Conservation (phyloP, 2,888 invertebrate species). For the Nomada ruficornis region DNA sequence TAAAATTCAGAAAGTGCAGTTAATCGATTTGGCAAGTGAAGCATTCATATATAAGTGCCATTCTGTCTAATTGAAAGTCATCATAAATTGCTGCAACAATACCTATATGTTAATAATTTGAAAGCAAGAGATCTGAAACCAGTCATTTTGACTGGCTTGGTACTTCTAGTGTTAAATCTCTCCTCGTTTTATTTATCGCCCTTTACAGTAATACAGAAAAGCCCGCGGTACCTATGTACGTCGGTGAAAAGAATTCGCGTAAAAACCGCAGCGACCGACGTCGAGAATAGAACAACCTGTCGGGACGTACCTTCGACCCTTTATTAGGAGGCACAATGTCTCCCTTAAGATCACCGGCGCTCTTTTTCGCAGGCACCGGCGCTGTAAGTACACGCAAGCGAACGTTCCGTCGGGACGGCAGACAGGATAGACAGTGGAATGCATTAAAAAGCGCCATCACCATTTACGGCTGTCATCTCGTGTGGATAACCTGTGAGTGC, state of each 20-base stretch:
- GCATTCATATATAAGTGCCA: no score
- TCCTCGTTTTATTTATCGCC: no score
- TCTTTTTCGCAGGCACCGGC: conserved; percentile 38
- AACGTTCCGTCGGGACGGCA: conserved; percentile 5
- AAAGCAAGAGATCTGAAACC: no score
- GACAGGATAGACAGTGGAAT: conserved; percentile 57
- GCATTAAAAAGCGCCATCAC: conserved; percentile 68
- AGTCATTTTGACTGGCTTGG: no score
- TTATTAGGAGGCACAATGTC: conserved; percentile 59
- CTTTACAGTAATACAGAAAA: not conserved
- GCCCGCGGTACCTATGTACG: not conserved
- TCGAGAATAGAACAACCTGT: conserved; percentile 57
- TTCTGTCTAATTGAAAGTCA: no score
- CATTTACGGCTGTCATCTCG: conserved; percentile 74
- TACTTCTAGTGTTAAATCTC: no score
- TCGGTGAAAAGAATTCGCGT: not conserved
- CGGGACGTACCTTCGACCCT: conserved; percentile 45
- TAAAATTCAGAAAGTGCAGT: no score
- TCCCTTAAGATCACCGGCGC: conserved; percentile 49
- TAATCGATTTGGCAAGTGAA: no score
- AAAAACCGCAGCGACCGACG: conserved; percentile 9
- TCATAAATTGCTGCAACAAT: no score
- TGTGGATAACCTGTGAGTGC: conserved; percentile 74
- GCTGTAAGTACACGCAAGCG: conserved; percentile 2
- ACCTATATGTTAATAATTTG: no score